Evolutionary conservation across 2,113 vertebrate species (phyloP).

Genomic region (Podocnemis expansa): DNA sequence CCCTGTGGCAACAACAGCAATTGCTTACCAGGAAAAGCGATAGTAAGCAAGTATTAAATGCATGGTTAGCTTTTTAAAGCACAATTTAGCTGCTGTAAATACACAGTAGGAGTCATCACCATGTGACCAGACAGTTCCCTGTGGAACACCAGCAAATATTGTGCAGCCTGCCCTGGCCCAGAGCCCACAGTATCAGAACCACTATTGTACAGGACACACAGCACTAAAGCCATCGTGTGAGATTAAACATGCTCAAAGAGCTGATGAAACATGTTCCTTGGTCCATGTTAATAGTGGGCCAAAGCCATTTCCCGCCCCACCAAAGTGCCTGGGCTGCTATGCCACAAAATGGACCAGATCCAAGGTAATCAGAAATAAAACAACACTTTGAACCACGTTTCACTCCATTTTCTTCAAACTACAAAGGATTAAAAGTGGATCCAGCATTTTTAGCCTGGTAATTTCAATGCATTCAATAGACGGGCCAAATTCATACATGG

Average conservation of each 20-base stretch:
- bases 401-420: neutral
- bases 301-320: neutral
- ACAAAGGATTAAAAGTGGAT: constrained; percentile 5
- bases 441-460: neutral
- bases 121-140: neutral
- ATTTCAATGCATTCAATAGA: neutral
- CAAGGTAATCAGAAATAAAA: neutral
- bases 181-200: neutral
- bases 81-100: neutral
- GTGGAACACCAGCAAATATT: neutral
- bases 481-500: neutral
- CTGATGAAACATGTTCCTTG: neutral
- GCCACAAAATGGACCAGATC: neutral
- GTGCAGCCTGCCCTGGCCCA: neutral
- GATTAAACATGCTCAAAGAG: neutral
- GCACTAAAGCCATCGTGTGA: accelerated
- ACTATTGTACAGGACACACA: neutral
- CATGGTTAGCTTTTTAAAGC: constrained; percentile 14
- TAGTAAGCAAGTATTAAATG: neutral
- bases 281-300: neutral
- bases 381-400: neutral
- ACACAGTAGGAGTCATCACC: neutral
- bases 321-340: neutral
- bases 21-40: neutral
- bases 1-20: neutral